Evolutionary conservation across 2,888 invertebrate genomes (phyloP).

Genomic region (Busseola fusca): DNA sequence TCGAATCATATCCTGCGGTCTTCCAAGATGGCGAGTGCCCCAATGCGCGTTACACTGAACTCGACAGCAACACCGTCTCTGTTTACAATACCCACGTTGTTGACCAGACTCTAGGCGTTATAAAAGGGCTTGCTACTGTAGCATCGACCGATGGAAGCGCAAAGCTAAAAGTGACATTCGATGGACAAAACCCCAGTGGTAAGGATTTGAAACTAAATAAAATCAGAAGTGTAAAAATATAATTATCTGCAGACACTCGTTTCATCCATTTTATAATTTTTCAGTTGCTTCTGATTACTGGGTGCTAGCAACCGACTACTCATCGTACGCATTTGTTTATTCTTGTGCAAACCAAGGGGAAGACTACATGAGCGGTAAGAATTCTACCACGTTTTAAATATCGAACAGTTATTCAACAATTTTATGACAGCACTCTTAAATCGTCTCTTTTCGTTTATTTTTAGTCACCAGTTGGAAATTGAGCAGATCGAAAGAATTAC

Average conservation of each 20-base stretch:
- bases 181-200: conserved; percentile 75
- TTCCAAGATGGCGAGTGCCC: conserved; percentile 73
- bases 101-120: conserved; percentile 61
- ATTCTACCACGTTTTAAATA: neutral
- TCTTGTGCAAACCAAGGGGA: conserved; percentile 85
- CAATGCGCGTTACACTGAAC: conserved; percentile 67
- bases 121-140: conserved; percentile 66
- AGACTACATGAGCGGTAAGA: conserved; percentile 54
- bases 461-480: conserved; percentile 79
- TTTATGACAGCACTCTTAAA: neutral
- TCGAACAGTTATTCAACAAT: neutral
- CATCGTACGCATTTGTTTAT: conserved; percentile 89
- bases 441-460: conserved; percentile 3
- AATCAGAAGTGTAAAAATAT: neutral
- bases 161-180: conserved; percentile 90
- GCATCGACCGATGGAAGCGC: conserved; percentile 87
- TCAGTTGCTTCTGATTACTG: conserved; percentile 67
- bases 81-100: conserved; percentile 69
- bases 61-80: conserved; percentile 39
- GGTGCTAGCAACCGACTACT: conserved; percentile 88
- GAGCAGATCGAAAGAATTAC: conserved; percentile 69
- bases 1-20: conserved; percentile 69
- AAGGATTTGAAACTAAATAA: conserved; percentile 5
- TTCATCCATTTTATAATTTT: neutral
- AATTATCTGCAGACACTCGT: neutral